Evolutionary conservation across 2,888 invertebrate species (phyloP), one percentile per base, ranked within the genome.

Genomic region (Parnassius glacialis): DNA sequence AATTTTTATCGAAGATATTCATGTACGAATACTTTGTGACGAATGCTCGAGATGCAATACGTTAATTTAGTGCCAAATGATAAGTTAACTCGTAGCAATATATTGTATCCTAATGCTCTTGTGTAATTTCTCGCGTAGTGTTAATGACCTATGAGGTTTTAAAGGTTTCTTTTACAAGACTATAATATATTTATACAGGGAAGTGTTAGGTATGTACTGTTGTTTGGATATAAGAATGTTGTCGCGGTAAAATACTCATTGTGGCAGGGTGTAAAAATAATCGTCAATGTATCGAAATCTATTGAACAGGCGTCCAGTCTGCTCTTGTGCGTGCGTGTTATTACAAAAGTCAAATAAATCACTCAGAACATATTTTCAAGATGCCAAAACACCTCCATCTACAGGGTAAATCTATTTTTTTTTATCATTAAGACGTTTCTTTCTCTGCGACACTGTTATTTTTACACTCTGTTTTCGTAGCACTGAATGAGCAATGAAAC

Each of bases 21-120:
- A 81, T 84, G 79, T 83, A 79, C 81, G 82, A 80, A 81, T 81
- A 84, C 75, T 81, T 83, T 82, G 85, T 83, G 86, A 84, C 81
- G 84, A 83, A 88, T 84, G 87, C 84, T 87, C 88, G 88, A 86
- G 84, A 89, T 89, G 90, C 90, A 90, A 90, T 91, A 91, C 89
- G 88, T 90, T 90, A 90, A 85, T 90, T 90, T 91, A 90, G 91
- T 91, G 91, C 91, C 91, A 91, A 91, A 91, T 90, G 90, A 90
- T 90, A 90, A 90, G 87, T 91, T 90, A 88, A 90, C 90, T 90
- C 80, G 89, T 91, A 91, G 90, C 90, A 84, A 89, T 90, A 90
- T 88, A 85, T 84, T 79, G 84, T 89, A 88, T 85, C 86, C 87
- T 90, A 88, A 90, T 84, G 86, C 87, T 87, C 89, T 88, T 88